Conservation (phyloP, 2,797 vertebrate genomes). For the Dermochelys coriacea region DNA sequence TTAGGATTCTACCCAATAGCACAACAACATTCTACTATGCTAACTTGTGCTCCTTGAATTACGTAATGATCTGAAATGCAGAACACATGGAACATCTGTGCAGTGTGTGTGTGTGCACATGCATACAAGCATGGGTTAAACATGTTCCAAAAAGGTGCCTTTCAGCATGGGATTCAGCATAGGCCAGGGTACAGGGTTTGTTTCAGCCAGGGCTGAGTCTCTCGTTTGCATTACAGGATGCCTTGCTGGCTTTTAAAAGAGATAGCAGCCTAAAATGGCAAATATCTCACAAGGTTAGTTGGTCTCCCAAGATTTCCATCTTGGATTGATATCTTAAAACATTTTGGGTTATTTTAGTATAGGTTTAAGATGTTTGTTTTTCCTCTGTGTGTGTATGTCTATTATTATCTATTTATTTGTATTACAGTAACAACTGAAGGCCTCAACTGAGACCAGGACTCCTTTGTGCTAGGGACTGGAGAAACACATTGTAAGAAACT, state of each 20-base stretch:
- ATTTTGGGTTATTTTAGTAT: background rate
- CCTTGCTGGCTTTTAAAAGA: background rate
- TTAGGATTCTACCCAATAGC: background rate
- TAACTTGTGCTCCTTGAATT: background rate
- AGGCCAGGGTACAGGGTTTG: background rate
- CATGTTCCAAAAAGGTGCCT: background rate
- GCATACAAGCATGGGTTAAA: background rate
- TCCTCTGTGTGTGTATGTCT: rapidly evolving
- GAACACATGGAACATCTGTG: background rate
- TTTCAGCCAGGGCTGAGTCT: background rate
- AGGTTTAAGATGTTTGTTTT: background rate
- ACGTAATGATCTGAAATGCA: background rate
- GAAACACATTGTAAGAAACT: background rate
- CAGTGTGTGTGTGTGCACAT: background rate
- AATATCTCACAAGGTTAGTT: no score
- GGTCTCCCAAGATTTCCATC: background rate
- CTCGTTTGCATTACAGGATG: background rate
- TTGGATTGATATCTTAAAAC: background rate
- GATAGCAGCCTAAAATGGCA: background rate
- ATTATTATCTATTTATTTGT: background rate
- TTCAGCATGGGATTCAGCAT: background rate
- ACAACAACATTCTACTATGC: background rate
- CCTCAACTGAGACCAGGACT: background rate
- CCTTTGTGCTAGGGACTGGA: background rate
- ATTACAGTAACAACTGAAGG: rapidly evolving